Base-by-base conservation (phyloP, 2,113 vertebrate genomes). In the Nycticryphes semicollaris region DNA sequence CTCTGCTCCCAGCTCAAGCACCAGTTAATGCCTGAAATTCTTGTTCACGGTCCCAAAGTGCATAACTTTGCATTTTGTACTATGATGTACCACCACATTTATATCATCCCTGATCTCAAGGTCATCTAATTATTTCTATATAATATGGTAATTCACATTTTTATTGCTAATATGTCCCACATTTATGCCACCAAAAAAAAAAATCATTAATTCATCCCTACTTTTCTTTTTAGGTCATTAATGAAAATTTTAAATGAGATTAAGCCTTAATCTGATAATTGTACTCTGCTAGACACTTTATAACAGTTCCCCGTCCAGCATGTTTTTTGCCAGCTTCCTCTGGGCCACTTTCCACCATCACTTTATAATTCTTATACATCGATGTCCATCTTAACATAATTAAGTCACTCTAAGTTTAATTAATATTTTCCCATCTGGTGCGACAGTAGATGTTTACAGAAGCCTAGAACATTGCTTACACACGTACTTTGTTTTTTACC, bases 81-180 rank as follows among this genome's bases (percentile, higher is more conserved):
- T 81, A 33, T 30, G 62, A 73, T 25, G 47, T 79, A 94, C 66
- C 69, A 91, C 64, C 91, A 81, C 27, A 75, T 90, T 89, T 89
- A 83, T 91, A 91, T 60, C 25, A 67, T 59, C 90, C 51, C 48
- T 82, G 73, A 81, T 90, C 60, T 93, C 93, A 92, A 89, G 86
- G 84, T 94, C 89, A 92, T 84, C 41, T 90, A 94, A 95, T 89
- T 96, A 95, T 91, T 95, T 92, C 89, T 60, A 88, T 69, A 85
- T 88, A 51, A 87, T 70, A 91, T 25, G 30, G 14, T 84, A 95
- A 89, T 94, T 89, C 91, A 89, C 33, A 33, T 94, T 95, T 95
- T 97, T 94, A 87, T 84, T 91, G 56, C 39, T 86, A 80, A 11
- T 54, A 28, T 39, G 59, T 60, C 80, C 51, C 60, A 89, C 35